Conservation (phyloP, 2,888 invertebrate genomes). For the Ormia ochracea region DNA sequence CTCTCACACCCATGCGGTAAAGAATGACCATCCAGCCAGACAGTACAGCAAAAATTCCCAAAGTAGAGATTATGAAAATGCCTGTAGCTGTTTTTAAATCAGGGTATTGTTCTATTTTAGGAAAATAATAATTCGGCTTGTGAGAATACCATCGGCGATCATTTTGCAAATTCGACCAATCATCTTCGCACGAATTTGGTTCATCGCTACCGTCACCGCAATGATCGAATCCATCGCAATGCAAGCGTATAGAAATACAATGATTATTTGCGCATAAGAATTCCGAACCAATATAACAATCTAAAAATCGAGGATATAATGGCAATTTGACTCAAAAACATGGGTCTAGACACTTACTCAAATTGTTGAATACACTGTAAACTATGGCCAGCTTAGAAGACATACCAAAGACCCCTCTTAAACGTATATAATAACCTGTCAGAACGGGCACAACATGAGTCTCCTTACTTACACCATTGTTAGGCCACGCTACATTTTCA, state of each 20-base stretch:
- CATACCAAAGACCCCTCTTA: slow-evolving; percentile 81
- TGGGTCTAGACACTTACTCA: slow-evolving; percentile 78
- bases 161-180: slow-evolving; percentile 78
- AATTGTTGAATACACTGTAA: slow-evolving; percentile 84
- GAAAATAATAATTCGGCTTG: slow-evolving; percentile 85
- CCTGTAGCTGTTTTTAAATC: slow-evolving; percentile 82
- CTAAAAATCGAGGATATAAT: slow-evolving; percentile 73
- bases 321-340: not conserved
- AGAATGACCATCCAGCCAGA: slow-evolving; percentile 81
- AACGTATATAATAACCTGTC: slow-evolving; percentile 83
- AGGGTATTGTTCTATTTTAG: slow-evolving; percentile 82
- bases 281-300: slow-evolving; percentile 83
- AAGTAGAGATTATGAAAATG: slow-evolving; percentile 81
- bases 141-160: slow-evolving; percentile 82
- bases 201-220: slow-evolving; percentile 87
- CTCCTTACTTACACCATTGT: slow-evolving; percentile 75
- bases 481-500: slow-evolving; percentile 80
- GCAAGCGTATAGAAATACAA: slow-evolving; percentile 82
- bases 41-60: slow-evolving; percentile 81
- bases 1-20: slow-evolving; percentile 81
- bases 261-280: slow-evolving; percentile 84
- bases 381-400: slow-evolving; percentile 82
- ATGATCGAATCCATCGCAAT: slow-evolving; percentile 87
- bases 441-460: slow-evolving; percentile 81
- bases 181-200: slow-evolving; percentile 80